Base-by-base conservation (phyloP, 2,888 invertebrate genomes). In the Drosophila picticornis region DNA sequence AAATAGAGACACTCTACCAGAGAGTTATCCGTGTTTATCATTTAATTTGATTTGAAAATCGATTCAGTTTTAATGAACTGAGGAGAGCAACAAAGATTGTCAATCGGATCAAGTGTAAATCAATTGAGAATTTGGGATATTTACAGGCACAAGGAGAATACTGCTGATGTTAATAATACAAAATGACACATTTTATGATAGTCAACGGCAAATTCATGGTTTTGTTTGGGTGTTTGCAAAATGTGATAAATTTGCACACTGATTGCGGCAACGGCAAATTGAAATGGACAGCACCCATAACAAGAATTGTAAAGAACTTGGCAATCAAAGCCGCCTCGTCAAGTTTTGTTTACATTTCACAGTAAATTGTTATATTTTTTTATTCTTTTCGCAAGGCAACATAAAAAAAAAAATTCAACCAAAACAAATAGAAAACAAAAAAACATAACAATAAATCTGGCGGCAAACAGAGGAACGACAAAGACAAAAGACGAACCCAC, bases 381-480 rank as follows among this genome's bases (percentile, higher is more conserved):
- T 11, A n/a, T 43, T 6, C 25, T 46, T 13, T 22, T 46, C 48
- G 25, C 27, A 13, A 36, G 22, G 7, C 19, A 46, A 46, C 6
- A 40, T 25, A 16, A 25, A 43, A 55, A 50, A 52, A 46, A 11
- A 29, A n/a, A 27, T 9, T 31, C 27, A 58, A 52, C 27, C 55
- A 72, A 22, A n/a, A 29, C 50, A 50, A 70, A 50, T 10, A n/a
- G n/a, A 40, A 61, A 38, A 51, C 36, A 38, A 32, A 38, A 19
- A 58, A 38, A 46, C 43, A 51, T 58, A 65, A 55, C 65, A 71
- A 75, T 71, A 80, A 80, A 75, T 71, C 55, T 58, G 72, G 58
- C 66, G 16, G 46, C 63, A 53, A 58, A 58, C 50, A 31, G 16
- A 16, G 16, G 16, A n/a, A 60, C 16, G 57, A 64, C 48, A 68